A percentile compares a stretch with the other conserved stretches of the same genome.
Evolutionary conservation across 2,888 invertebrate species (phyloP).

Genomic region (Carcina quercana): DNA sequence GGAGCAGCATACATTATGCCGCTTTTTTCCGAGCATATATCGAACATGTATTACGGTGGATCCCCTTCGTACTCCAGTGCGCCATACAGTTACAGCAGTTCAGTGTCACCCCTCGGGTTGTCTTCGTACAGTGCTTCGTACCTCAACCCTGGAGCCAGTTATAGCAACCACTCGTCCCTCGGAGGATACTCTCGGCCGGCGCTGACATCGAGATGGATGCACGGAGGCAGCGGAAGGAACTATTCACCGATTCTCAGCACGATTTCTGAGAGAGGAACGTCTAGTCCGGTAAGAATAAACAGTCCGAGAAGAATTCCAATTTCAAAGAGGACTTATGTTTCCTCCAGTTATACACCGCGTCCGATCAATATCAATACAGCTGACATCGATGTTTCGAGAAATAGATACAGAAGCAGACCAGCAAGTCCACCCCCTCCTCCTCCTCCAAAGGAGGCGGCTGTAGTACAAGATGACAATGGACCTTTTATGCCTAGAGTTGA

Average conservation of each 20-base stretch:
- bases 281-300: slow-evolving; percentile 52
- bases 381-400: slow-evolving; percentile 87
- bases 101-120: slow-evolving; percentile 49
- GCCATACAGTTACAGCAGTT: slow-evolving; percentile 60
- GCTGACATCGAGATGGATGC: slow-evolving; percentile 49
- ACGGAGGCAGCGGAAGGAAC: slow-evolving; percentile 55
- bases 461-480: slow-evolving; percentile 41
- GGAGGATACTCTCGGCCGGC: slow-evolving; percentile 72
- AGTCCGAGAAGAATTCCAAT: slow-evolving; percentile 63
- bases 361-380: slow-evolving; percentile 88
- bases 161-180: slow-evolving; percentile 66
- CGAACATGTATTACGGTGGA: slow-evolving; percentile 73
- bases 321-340: slow-evolving; percentile 61
- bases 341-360: slow-evolving; percentile 65
- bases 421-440: slow-evolving; percentile 21
- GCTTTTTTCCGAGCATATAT: slow-evolving; percentile 79
- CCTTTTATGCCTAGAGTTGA: slow-evolving; percentile 64
- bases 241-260: slow-evolving; percentile 85
- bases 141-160: slow-evolving; percentile 62
- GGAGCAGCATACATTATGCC: slow-evolving; percentile 72
- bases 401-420: slow-evolving; percentile 68
- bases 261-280: slow-evolving; percentile 70
- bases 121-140: slow-evolving; percentile 66
- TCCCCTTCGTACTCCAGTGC: slow-evolving; percentile 64
- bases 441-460: slow-evolving; percentile 25